These are phyloP conservation scores for Eleutherodactylus coqui DNA, from an alignment of 2,797 vertebrate species.

Conservation along the genomic window DNA sequence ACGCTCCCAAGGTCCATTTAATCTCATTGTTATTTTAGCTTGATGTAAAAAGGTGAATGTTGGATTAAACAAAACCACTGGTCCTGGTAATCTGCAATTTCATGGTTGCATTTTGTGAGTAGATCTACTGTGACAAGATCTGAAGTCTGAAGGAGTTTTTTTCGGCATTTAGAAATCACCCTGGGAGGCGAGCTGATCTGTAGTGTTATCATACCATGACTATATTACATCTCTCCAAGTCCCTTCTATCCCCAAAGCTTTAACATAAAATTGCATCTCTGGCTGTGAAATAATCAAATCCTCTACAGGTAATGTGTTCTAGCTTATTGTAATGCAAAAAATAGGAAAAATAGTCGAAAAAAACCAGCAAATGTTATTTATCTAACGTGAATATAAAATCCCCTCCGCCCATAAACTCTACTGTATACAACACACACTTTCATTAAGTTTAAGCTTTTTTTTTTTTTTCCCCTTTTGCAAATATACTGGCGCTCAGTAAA, in stretches of 20 bases:
- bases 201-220: constrained; percentile 69
- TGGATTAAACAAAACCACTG: constrained; percentile 61
- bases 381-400: constrained; percentile 29
- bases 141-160: constrained; percentile 50
- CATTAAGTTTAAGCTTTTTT: constrained; percentile 56
- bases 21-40: constrained; percentile 60
- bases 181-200: constrained; percentile 66
- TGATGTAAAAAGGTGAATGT: constrained; percentile 50
- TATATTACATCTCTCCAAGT: constrained; percentile 71
- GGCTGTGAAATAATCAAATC: constrained; percentile 71
- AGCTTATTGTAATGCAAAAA: constrained; percentile 51
- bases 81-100: constrained; percentile 59
- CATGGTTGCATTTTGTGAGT: constrained; percentile 54
- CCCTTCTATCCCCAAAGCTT: constrained; percentile 68
- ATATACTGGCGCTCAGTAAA: constrained; percentile 77
- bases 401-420: constrained; percentile 23
- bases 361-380: constrained; percentile 44
- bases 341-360: constrained; percentile 14
- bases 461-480: constrained; percentile 71
- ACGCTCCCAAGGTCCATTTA: constrained; percentile 56
- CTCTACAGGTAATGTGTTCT: constrained; percentile 62
- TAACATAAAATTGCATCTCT: constrained; percentile 74
- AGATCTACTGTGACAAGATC: constrained; percentile 60
- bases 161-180: constrained; percentile 58
- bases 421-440: constrained; percentile 35